Evolutionary conservation across 2,888 invertebrate genomes (phyloP).

Genomic region (Periphyllus acericola): DNA sequence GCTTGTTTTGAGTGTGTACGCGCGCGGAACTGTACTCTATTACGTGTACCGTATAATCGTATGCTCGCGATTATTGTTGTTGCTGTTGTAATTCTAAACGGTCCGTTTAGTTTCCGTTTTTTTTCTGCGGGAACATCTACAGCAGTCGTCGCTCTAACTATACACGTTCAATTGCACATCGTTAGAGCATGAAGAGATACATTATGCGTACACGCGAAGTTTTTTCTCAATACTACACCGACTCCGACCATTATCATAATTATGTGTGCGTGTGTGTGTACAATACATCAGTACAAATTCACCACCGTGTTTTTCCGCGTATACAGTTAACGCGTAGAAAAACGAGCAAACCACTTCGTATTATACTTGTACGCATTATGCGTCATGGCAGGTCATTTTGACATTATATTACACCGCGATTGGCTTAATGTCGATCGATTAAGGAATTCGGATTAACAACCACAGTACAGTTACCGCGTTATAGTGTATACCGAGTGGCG

Average conservation of each 20-base stretch:
- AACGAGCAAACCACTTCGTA: no score
- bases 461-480: background rate
- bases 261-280: no score
- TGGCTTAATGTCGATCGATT: background rate
- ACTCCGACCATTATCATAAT: background rate
- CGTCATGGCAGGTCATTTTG: no score
- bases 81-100: constrained; percentile 32
- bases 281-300: no score
- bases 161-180: background rate
- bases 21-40: background rate
- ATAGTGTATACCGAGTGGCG: no score
- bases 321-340: no score
- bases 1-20: background rate
- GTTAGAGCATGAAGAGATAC: background rate
- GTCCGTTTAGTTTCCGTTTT: constrained; percentile 34
- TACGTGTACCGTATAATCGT: background rate
- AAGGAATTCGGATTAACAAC: background rate
- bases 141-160: background rate
- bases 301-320: no score
- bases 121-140: background rate
- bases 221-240: background rate
- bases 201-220: background rate
- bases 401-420: no score
- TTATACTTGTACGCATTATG: no score
- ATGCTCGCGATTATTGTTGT: constrained; percentile 9